Evolutionary conservation across 2,888 invertebrate species (phyloP).

Genomic region (Stictocephala bisonia): DNA sequence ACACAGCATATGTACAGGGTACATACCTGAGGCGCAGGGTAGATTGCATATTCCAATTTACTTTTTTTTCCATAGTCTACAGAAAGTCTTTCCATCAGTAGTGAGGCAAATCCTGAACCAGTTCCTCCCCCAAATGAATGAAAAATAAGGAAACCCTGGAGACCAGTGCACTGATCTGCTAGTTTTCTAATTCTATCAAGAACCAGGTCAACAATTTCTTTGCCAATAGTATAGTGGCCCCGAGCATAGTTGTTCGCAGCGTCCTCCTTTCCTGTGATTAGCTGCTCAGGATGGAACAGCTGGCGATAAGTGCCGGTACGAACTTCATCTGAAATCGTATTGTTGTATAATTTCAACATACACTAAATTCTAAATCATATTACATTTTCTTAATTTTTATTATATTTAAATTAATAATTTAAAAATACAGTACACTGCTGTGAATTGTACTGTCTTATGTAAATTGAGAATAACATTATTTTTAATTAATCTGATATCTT

Average conservation of each 20-base stretch:
- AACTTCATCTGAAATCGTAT: constrained; percentile 81
- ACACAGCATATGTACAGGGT: too few relatives aligned
- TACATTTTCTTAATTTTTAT: too few relatives aligned
- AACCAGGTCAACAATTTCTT: constrained; percentile 71
- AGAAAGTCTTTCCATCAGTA: constrained; percentile 74
- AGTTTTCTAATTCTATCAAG: constrained; percentile 71
- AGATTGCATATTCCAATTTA: constrained; percentile 76
- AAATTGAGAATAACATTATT: too few relatives aligned
- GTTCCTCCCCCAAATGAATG: constrained; percentile 74
- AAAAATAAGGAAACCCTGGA: constrained; percentile 73
- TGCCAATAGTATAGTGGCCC: constrained; percentile 75
- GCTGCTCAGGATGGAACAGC: constrained; percentile 75
- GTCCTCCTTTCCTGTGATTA: constrained; percentile 76
- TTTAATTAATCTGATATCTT: too few relatives aligned
- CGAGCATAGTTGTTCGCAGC: constrained; percentile 78
- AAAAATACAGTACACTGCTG: too few relatives aligned
- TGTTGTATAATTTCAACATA: constrained; percentile 2
- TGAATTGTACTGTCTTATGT: too few relatives aligned
- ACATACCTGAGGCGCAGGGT: constrained; percentile 86
- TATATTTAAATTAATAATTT: too few relatives aligned
- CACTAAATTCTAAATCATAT: too few relatives aligned
- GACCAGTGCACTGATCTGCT: constrained; percentile 70
- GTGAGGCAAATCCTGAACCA: constrained; percentile 74
- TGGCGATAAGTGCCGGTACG: constrained; percentile 85
- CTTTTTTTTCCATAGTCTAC: constrained; percentile 77